Conservation (phyloP, 2,888 invertebrate species). For the Tricholauxania praeusta region DNA sequence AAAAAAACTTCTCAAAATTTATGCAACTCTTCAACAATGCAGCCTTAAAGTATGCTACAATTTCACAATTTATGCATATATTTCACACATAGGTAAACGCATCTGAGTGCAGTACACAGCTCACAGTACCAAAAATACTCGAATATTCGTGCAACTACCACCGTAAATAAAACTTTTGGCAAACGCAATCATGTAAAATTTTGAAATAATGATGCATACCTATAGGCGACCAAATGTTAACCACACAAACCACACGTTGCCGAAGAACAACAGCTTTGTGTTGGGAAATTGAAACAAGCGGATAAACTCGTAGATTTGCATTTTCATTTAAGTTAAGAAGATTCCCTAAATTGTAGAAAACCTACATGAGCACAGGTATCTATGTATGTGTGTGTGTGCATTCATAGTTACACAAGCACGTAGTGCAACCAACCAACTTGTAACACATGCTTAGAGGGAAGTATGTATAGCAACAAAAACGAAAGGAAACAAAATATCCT, state of each 20-base stretch:
- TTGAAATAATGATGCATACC: constrained; percentile 56
- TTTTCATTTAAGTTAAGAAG: constrained; percentile 30
- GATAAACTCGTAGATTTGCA: constrained; percentile 28
- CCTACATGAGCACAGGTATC: not conserved
- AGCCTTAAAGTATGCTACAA: no score
- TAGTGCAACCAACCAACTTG: no score
- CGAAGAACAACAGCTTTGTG: not conserved
- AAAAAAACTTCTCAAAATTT: no score
- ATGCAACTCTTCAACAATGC: no score
- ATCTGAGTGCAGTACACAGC: not conserved
- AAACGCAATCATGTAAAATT: constrained; percentile 20
- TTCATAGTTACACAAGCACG: no score
- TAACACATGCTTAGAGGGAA: no score
- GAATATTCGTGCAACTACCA: not conserved
- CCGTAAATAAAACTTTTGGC: constrained; percentile 19
- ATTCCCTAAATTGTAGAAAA: constrained; percentile 10
- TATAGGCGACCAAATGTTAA: constrained; percentile 48
- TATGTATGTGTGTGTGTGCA: no score
- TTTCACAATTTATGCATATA: no score
- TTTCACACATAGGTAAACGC: no score
- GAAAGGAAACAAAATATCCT: no score
- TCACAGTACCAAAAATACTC: not conserved
- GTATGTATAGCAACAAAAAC: no score
- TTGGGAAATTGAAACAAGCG: constrained; percentile 28
- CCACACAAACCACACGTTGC: constrained; percentile 44